phyloP scores from a whole-genome alignment of 2,113 vertebrate genomes.

The Stegostoma tigrinum region DNA sequence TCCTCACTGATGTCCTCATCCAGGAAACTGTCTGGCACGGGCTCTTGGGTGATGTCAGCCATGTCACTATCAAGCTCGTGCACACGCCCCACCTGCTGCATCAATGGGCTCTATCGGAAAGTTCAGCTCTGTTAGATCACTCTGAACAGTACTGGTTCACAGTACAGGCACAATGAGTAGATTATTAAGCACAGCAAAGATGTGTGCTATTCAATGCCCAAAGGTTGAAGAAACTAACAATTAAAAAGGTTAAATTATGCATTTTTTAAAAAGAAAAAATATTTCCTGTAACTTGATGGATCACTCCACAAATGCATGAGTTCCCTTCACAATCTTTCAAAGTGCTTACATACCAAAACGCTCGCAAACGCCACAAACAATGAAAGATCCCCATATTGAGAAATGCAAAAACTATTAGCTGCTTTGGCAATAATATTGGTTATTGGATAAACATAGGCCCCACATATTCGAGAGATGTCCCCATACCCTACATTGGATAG shows the following conservation, averaged over 20 bases:
- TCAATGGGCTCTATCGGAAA: conserved; percentile 57
- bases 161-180: background rate
- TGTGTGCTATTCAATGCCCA: background rate
- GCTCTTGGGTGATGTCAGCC: conserved; percentile 87
- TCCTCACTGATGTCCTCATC: conserved; percentile 50
- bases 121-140: background rate
- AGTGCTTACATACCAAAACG: background rate
- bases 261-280: background rate
- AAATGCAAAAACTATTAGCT: background rate
- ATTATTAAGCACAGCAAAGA: background rate
- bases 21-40: conserved; percentile 50
- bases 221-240: background rate
- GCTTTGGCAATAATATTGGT: background rate
- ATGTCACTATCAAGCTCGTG: conserved; percentile 90
- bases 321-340: background rate
- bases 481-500: background rate
- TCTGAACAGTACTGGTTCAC: background rate
- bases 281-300: background rate
- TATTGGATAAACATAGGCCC: background rate
- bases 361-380: background rate
- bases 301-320: background rate
- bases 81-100: conserved; percentile 63
- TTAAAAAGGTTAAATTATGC: background rate
- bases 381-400: background rate
- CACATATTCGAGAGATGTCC: background rate